These are phyloP conservation scores for Hypsopygia costalis DNA, from an alignment of 2,888 invertebrate genomes.

Conservation along the genomic window DNA sequence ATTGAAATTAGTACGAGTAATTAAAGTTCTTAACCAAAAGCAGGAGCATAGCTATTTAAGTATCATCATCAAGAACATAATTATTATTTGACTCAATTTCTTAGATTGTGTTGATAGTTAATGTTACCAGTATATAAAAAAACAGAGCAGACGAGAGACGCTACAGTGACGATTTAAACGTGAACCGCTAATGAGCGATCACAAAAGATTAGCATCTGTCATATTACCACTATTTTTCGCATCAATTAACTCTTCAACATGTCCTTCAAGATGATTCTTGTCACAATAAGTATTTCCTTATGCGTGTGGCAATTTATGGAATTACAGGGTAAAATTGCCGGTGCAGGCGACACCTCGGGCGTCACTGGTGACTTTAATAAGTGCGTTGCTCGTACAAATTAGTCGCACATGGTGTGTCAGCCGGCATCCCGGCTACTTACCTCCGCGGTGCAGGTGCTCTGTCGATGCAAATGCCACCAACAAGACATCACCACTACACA, in stretches of 20 bases:
- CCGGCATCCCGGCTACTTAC: conserved; percentile 56
- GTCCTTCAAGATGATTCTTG: conserved; percentile 34
- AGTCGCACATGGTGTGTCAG: conserved; percentile 77
- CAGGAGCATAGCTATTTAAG: no score
- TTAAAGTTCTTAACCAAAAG: no score
- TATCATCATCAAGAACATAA: no score
- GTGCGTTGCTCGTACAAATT: conserved; percentile 68
- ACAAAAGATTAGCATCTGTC: conserved; percentile 22
- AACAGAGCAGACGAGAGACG: no score
- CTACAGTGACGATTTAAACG: no score
- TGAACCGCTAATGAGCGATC: conserved; percentile 4
- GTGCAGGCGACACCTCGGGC: conserved; percentile 70
- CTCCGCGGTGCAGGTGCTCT: conserved; percentile 55
- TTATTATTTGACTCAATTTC: no score
- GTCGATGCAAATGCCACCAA: conserved; percentile 56
- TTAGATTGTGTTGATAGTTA: no score
- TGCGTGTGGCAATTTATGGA: conserved; percentile 68
- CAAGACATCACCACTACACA: conserved; percentile 19
- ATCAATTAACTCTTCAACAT: conserved; percentile 21
- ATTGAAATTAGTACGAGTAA: no score
- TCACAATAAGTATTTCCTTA: conserved; percentile 46
- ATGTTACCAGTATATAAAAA: no score
- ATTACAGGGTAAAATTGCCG: conserved; percentile 61
- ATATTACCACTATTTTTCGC: conserved; percentile 10
- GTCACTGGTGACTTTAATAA: conserved; percentile 62